Base-by-base conservation (phyloP, 2,888 invertebrate genomes). In the Harpalus rubripes region DNA sequence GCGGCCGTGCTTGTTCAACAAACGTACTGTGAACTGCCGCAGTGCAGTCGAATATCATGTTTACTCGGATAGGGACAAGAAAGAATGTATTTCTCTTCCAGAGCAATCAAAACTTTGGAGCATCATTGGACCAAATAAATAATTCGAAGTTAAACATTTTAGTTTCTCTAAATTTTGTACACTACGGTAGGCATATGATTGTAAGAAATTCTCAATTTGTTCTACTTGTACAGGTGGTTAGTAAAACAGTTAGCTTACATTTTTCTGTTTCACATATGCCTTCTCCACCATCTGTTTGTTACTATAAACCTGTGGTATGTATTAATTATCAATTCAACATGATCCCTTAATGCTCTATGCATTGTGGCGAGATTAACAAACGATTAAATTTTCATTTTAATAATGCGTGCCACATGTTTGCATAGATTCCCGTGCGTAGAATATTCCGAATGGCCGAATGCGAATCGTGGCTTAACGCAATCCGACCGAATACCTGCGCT, bases 351-450 rank as follows among this genome's bases (percentile, higher is more conserved):
- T 15, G 32, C 39, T 39, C 39, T 10, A n/a, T 39, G 68, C 39
- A 0, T 22, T 68, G 39, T 68, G 68, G 32, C 68, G 39, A 68
- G 68, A 68, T 68, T 68, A 68, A 68, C 68, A 68, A 39, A 68
- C 68, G 68, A 68, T 68, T 68, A 68, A 68, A 68, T 68, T 68
- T 68, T 68, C n/a, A 68, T 68, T 68, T 68, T 39, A 39, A 68
- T 68, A 68, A 68, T 68, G 39, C 68, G 39, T 68, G 39, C 39
- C n/a, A n/a, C 68, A 68, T 68, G 26, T 18, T 15, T 8, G 12
- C 10, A 15, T 12, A 22, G 63, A 18, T 63, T 63, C n/a, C 22
- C 63, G 63, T 63, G 59, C 16, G 0, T 63, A 4, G 63, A 63
- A 63, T n/a, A n/a, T 63, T 12, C 68, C 68, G 68, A 41, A 39